These are phyloP conservation scores for Ptychoptera albimana DNA, from an alignment of 2,888 invertebrate species.

Conservation along the genomic window DNA sequence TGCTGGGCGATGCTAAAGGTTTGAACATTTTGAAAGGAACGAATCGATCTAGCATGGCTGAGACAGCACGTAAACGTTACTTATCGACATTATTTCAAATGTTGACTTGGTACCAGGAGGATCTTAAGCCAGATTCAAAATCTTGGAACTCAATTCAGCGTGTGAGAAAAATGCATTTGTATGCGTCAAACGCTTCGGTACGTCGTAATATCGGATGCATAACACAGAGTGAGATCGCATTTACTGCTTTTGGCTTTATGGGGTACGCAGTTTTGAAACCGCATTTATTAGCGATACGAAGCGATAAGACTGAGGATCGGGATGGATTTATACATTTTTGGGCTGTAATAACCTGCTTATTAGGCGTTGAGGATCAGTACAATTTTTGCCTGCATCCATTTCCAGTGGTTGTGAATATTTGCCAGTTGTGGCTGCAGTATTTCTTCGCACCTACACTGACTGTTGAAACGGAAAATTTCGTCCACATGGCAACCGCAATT, in stretches of 20 bases:
- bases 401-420: constrained; percentile 9
- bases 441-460: constrained; percentile 11
- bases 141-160: constrained; percentile 44
- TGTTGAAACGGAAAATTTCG: constrained; percentile 10
- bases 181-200: constrained; percentile 33
- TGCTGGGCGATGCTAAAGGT: not conserved
- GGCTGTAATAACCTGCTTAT: constrained; percentile 55
- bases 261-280: constrained; percentile 46
- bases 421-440: constrained; percentile 9
- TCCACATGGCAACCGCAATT: constrained; percentile 9
- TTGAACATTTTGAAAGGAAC: not conserved
- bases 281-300: constrained; percentile 42
- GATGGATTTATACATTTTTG: constrained; percentile 63
- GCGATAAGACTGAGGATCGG: constrained; percentile 42
- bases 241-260: constrained; percentile 70
- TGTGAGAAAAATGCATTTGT: constrained; percentile 44
- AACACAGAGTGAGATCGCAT: constrained; percentile 57
- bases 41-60: not conserved
- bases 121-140: constrained; percentile 3
- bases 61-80: constrained; percentile 1
- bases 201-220: constrained; percentile 34
- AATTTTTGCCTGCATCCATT: constrained; percentile 11
- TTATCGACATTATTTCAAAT: not conserved
- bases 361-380: constrained; percentile 52
- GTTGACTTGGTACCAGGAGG: not conserved